A percentile compares a stretch with the other conserved stretches of the same genome.
Conservation (phyloP, 2,888 invertebrate genomes). For the Lypha dubia region DNA sequence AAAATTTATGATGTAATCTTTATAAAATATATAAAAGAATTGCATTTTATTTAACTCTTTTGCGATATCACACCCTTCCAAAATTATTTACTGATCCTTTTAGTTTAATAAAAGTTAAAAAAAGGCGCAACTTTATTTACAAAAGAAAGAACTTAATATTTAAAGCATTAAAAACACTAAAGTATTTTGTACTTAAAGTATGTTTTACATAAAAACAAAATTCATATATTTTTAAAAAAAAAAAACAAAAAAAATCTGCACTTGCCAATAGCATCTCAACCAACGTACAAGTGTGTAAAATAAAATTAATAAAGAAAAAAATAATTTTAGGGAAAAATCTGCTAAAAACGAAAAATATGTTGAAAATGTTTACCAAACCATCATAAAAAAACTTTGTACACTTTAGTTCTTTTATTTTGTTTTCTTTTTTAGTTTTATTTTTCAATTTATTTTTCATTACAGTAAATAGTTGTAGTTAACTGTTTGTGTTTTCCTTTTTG, state of each 20-base stretch:
- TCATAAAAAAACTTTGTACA: conserved; percentile 30
- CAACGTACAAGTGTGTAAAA: conserved; percentile 28
- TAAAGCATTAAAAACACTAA: conserved; percentile 40
- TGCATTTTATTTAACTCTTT: not conserved
- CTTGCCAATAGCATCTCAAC: conserved; percentile 1
- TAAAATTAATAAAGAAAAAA: conserved; percentile 43
- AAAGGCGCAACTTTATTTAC: not conserved
- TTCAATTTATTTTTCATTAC: no score
- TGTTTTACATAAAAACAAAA: conserved; percentile 8
- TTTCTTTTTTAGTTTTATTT: conserved; percentile 38
- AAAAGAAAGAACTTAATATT: conserved; percentile 24
- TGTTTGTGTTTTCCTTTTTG: conserved; percentile 24
- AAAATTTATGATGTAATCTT: conserved; percentile 56
- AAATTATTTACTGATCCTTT: conserved; percentile 58
- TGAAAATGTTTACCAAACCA: conserved; percentile 55
- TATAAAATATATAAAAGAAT: conserved; percentile 3
- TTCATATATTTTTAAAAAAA: not conserved
- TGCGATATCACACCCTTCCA: not conserved
- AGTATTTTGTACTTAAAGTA: conserved; percentile 22
- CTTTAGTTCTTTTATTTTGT: not conserved
- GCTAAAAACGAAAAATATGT: conserved; percentile 40
- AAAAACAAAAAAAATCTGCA: no score
- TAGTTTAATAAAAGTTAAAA: conserved; percentile 28
- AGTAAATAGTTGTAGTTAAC: conserved; percentile 13
- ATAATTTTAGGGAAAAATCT: conserved; percentile 17